Conservation (phyloP, 2,888 invertebrate species). For the Leptogaster cylindrica region DNA sequence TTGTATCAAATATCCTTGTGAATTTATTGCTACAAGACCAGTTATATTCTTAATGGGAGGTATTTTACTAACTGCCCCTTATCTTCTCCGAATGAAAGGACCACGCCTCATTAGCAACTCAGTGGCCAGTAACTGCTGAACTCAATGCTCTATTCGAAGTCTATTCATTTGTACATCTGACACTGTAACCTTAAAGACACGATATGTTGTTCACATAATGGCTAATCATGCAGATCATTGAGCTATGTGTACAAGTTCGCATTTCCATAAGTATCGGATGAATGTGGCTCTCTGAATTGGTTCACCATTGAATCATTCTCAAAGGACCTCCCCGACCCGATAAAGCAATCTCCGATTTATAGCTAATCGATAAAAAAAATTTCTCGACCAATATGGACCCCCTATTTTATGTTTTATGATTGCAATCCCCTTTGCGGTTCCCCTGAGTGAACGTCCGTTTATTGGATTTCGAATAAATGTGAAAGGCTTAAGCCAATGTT, state of each 20-base stretch:
- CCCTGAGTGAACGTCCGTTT: constrained; percentile 5
- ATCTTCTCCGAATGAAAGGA: no score
- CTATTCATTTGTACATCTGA: constrained; percentile 32
- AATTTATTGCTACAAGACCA: no score
- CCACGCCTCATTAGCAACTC: no score
- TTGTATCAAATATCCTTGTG: no score
- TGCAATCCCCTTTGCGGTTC: constrained; percentile 11
- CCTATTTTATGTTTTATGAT: constrained; percentile 30
- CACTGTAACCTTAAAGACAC: constrained; percentile 20
- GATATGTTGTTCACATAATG: constrained; percentile 17
- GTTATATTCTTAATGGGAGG: no score
- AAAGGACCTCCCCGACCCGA: constrained; percentile 27
- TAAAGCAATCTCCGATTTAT: constrained; percentile 23
- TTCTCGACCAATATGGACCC: constrained; percentile 25
- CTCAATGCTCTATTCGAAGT: no score
- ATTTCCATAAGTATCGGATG: constrained; percentile 15
- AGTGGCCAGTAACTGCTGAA: no score
- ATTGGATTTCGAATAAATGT: constrained; percentile 16
- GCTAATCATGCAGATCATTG: constrained; percentile 30
- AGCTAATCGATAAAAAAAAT: constrained; percentile 15
- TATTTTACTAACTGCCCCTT: no score
- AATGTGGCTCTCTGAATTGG: not conserved
- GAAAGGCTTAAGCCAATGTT: no score
- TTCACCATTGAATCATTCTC: not conserved
- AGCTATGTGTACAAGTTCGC: constrained; percentile 19